phyloP scores from a whole-genome alignment of 2,113 vertebrate genomes.

The Neolamprologus falcicula region DNA sequence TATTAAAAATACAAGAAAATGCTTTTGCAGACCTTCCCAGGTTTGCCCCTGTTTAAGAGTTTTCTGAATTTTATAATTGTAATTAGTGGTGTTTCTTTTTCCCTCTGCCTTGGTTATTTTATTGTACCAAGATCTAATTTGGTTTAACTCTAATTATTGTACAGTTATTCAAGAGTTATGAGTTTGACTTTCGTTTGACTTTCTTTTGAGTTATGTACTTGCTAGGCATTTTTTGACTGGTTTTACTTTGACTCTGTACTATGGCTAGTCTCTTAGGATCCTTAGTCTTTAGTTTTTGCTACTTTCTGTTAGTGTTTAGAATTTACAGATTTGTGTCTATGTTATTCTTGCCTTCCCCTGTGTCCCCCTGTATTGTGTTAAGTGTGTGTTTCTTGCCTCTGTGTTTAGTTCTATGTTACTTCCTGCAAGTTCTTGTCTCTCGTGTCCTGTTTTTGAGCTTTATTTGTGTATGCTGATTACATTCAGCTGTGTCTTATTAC shows the following conservation, averaged over 20 bases:
- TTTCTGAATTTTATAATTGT: background rate
- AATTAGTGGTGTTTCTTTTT: background rate
- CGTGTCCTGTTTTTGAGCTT: accelerated
- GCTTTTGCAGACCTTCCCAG: accelerated
- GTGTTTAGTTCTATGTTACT: background rate
- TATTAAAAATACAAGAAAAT: background rate
- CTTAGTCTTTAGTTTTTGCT: accelerated
- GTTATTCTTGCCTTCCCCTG: accelerated
- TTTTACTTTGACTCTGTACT: accelerated
- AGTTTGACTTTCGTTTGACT: accelerated
- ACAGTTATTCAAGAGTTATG: accelerated
- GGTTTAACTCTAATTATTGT: accelerated
- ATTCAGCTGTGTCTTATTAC: no score
- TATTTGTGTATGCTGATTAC: accelerated
- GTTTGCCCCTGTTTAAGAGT: accelerated
- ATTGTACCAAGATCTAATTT: background rate
- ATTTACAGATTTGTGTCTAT: background rate
- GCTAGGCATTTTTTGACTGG: accelerated
- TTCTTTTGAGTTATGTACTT: background rate
- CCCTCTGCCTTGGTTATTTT: background rate
- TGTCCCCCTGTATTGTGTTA: accelerated
- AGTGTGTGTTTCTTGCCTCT: accelerated
- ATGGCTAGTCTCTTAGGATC: accelerated
- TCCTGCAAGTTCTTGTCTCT: background rate
- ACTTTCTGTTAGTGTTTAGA: background rate